Conservation (phyloP, 2,888 invertebrate species). For the Hanleya hanleyi region DNA sequence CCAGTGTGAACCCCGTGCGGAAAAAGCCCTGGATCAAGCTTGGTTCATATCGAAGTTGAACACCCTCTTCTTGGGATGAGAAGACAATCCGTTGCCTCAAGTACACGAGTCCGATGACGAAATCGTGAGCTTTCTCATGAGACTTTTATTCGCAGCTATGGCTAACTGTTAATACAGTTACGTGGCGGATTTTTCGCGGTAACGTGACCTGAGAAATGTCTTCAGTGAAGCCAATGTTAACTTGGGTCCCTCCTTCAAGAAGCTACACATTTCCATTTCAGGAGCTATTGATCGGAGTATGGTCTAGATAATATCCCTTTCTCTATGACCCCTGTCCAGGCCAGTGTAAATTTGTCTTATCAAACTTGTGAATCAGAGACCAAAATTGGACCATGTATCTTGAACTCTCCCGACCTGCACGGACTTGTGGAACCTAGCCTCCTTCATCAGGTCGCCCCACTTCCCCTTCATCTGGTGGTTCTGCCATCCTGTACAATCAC, state of each 20-base stretch:
- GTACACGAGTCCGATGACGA: not conserved
- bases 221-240: not conserved
- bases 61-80: not conserved
- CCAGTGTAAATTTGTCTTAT: not conserved
- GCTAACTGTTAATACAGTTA: not conserved
- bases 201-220: not conserved
- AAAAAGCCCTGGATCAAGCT: not conserved
- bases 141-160: not conserved
- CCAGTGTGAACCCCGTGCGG: not conserved
- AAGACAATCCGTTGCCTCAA: not conserved
- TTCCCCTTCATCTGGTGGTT: too few species aligned
- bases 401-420: too few species aligned
- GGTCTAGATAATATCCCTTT: not conserved
- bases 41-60: not conserved
- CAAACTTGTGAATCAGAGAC: not conserved
- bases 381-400: not conserved
- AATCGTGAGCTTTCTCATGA: not conserved
- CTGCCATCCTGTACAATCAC: too few species aligned
- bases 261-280: not conserved
- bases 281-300: not conserved
- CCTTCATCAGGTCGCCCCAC: too few species aligned
- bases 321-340: not conserved
- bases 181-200: not conserved
- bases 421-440: too few species aligned
- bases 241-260: not conserved